Percentiles rank a stretch among this genome's conserved stretches.
Conservation (phyloP, 2,113 vertebrate species). For the Pterocles gutturalis region DNA sequence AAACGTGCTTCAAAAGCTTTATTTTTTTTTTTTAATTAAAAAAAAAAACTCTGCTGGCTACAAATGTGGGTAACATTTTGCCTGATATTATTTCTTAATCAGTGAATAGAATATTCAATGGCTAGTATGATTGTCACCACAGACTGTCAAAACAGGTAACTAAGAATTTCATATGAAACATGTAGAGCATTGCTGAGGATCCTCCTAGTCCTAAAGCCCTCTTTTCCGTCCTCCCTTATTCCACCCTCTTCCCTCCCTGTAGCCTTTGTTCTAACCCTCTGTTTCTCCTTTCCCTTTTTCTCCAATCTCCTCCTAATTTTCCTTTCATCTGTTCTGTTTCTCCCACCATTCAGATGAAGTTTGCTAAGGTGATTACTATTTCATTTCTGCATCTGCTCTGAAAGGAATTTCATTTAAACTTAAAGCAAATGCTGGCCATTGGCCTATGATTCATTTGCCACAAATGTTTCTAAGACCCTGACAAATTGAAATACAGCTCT, state of each 20-base stretch:
- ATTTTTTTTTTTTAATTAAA: neutral
- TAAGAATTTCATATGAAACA: neutral
- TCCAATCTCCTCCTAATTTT: neutral
- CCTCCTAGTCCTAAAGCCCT: neutral
- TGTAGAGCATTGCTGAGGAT: neutral
- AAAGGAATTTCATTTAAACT: neutral
- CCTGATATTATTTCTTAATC: neutral
- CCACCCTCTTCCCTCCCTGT: neutral
- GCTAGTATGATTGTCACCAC: neutral
- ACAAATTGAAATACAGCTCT: constrained; percentile 26
- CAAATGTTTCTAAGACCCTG: neutral
- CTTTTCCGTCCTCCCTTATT: neutral
- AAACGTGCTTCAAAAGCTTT: neutral
- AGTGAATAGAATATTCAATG: neutral
- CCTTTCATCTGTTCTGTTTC: neutral
- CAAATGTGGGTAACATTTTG: neutral
- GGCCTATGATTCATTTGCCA: neutral
- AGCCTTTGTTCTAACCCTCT: neutral
- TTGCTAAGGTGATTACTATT: neutral
- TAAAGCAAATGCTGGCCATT: neutral
- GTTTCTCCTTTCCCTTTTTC: neutral
- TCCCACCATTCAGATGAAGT: neutral
- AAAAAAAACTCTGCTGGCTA: neutral
- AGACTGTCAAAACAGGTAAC: neutral
- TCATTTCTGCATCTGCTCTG: neutral